Evolutionary conservation across 1,140 invertebrate species (phyloP).

Genomic region (Delia radicum): DNA sequence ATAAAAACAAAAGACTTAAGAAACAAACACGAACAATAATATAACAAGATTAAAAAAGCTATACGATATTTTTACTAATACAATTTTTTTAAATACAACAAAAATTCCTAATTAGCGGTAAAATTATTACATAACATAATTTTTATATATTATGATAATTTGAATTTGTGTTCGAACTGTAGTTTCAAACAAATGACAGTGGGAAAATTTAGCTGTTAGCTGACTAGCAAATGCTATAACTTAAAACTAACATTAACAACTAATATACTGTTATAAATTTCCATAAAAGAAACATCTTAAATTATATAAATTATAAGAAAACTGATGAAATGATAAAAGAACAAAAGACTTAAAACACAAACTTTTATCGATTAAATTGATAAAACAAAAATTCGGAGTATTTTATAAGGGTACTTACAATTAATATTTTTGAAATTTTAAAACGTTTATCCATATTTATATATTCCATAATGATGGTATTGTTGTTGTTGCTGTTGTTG

Average conservation of each 20-base stretch:
- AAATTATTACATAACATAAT: background rate
- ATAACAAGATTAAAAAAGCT: background rate
- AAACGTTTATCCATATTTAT: slow-evolving; percentile 32
- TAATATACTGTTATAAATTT: background rate
- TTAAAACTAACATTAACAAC: no score
- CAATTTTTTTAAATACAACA: background rate
- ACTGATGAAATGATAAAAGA: background rate
- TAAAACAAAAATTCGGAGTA: background rate
- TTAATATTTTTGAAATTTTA: slow-evolving; percentile 30
- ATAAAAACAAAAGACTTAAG: background rate
- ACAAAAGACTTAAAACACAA: slow-evolving; percentile 17
- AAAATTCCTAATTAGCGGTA: background rate
- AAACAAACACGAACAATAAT: background rate
- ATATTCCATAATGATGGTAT: slow-evolving; percentile 25
- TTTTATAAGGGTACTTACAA: slow-evolving; percentile 30
- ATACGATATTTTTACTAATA: no score
- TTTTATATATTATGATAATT: background rate
- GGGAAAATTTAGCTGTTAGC: no score
- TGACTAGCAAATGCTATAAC: no score
- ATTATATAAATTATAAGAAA: background rate
- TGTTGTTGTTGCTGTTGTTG: background rate
- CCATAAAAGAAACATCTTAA: background rate
- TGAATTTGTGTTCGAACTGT: no score
- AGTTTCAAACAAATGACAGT: no score
- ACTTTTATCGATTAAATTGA: background rate